Conservation (phyloP, 2,113 vertebrate genomes). For the Ptilorrhoa leucosticta region DNA sequence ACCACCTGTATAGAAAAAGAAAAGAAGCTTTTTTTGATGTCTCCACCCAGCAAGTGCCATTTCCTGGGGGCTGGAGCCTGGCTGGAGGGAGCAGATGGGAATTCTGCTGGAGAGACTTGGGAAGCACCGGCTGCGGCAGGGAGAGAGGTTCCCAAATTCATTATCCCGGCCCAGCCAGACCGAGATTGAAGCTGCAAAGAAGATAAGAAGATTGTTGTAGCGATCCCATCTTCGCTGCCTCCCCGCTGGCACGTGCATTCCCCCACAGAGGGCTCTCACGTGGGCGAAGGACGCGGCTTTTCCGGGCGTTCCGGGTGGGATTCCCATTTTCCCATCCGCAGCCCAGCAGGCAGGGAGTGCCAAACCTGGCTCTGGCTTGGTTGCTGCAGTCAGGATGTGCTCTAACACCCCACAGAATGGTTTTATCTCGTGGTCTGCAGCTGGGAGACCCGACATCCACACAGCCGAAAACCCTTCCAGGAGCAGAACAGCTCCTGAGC, state of each 20-base stretch:
- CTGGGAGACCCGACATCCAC: not conserved
- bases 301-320: rapidly evolving
- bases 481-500: not conserved
- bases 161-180: slow-evolving; percentile 4
- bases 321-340: not conserved
- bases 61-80: not conserved
- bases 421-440: not conserved
- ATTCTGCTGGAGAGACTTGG: not conserved
- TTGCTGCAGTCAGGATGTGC: not conserved
- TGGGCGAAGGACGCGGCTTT: not conserved
- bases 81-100: slow-evolving; percentile 23
- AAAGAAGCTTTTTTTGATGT: not conserved
- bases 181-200: not conserved
- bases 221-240: not conserved
- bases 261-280: not conserved
- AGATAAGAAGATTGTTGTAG: slow-evolving; percentile 25
- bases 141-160: not conserved
- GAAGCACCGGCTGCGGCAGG: not conserved
- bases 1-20: not conserved
- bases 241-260: not conserved
- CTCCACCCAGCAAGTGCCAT: not conserved
- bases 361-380: not conserved
- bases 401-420: not conserved
- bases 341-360: not conserved
- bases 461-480: too few species aligned